Base-by-base conservation (phyloP, 2,113 vertebrate species). In the Ranitomeya variabilis region DNA sequence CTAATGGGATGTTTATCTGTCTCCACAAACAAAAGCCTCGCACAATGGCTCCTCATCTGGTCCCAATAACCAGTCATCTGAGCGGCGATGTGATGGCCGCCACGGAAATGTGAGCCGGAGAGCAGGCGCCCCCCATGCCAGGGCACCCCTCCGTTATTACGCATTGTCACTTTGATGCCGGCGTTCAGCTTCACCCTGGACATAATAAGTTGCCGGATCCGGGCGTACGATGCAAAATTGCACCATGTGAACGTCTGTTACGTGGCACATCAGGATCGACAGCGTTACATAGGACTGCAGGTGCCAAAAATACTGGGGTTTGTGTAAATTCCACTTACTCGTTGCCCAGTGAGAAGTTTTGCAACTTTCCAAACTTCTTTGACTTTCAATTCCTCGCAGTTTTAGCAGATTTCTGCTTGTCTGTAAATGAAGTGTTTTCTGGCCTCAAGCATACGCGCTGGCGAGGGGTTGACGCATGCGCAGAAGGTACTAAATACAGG, bases 41-140 rank as follows among this genome's bases (percentile, higher is more conserved):
- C 16, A 80, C 21, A 80, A 23, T 80, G 78, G 21, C 51, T 57
- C 23, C 78, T 26, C 78, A 80, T 80, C 15, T 80, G 78, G 54
- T 80, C 78, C 78, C 78, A 80, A 80, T 80, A 80, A 60, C 23
- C 7, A 0, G 19, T 23, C 52, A 80, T 59, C 57, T 59, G 23
- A 18, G 19, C 14, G 7, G 62, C 3, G 16, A 13, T 13, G 21
- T 57, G 55, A 59, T 10, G 74, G 45, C 67, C 26, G 8, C 55
- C 55, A 13, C 12, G 4, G 23, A n/a, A 78, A 78, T 78, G 51
- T 13, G 45, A 9, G n/a, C 11, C 77, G 0, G 14, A 31, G 55
- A 59, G 37, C 51, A 55, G 73, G 26, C 66, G 66, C 66, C 66
- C 7, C 37, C 37, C 37, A 45, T 45, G 37, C 73, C 18, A 16